Evolutionary conservation across 37 sponge, comb jelly and placozoan species (phyloP).

Genomic region (Crambe crambe): DNA sequence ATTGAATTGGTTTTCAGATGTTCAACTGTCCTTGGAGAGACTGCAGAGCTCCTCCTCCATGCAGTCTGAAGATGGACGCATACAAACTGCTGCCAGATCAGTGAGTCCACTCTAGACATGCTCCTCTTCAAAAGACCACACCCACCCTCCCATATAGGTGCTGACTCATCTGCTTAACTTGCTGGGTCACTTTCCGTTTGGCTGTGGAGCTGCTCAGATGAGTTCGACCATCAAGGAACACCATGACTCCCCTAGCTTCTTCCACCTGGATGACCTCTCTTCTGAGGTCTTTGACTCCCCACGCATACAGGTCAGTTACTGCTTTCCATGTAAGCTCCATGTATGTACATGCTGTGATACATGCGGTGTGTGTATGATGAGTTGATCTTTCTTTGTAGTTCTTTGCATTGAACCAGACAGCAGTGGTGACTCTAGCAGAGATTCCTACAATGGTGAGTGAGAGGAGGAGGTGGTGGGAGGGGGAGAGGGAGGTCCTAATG

Average conservation of each 20-base stretch:
- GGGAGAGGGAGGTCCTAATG: neutral
- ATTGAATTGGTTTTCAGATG: too few relatives aligned
- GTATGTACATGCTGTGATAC: neutral
- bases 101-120: neutral
- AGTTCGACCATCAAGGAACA: constrained; percentile 59
- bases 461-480: neutral
- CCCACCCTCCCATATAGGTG: constrained; percentile 41
- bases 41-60: neutral
- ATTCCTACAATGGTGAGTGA: constrained; percentile 51
- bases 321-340: neutral
- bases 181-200: constrained; percentile 86
- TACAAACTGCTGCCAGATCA: constrained; percentile 33
- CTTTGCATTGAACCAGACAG: constrained; percentile 64
- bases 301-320: constrained; percentile 65
- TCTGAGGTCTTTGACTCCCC: constrained; percentile 71
- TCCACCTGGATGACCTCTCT: constrained; percentile 57
- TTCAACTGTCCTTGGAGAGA: constrained; percentile 1
- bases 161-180: constrained; percentile 69
- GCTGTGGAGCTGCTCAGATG: constrained; percentile 81
- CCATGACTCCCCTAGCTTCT: constrained; percentile 56
- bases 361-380: neutral
- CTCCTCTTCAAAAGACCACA: neutral
- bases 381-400: constrained; percentile 39
- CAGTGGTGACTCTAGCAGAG: constrained; percentile 72
- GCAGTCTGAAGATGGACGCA: neutral